Evolutionary conservation across 2,113 vertebrate genomes (phyloP), one percentile per base, ranked within the genome.

Genomic region (Cepphus grylle): DNA sequence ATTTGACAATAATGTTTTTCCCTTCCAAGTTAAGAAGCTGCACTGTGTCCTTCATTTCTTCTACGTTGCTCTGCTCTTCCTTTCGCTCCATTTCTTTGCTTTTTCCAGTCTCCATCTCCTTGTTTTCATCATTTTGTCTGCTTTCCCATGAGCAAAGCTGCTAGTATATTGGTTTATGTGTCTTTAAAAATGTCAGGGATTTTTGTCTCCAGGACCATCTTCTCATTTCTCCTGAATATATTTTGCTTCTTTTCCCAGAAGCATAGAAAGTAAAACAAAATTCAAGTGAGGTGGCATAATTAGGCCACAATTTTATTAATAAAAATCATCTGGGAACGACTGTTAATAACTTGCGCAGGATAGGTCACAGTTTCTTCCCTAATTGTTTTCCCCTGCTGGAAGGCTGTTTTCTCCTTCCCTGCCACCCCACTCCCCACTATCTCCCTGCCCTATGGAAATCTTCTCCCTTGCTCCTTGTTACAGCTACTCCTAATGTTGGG

Each of bases 271-370:
- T 88, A 79, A 94, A 90, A 62, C 43, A 94, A 93, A 90, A 95
- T 58, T 82, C 62, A 73, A 83, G 67, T 49, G 23, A 80, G 21
- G 32, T 83, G n/a, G 45, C 55, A 62, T 93, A 97, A 97, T 90
- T 96, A 96, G 96, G 96, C 47, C 95, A 88, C 38, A 88, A 88
- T 94, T 88, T 96, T 88, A 96, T 96, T 96, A 95, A 93, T 67
- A 94, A 88, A 82, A 81, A 27, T 56, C 93, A 59, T 11, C 42
- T 67, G 96, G 94, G 96, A 95, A 47, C 2, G 12, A 42, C 63
- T 56, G 52, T 73, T 96, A 96, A 94, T 97, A 95, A 70, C 62
- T 92, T 95, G 12, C 62, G 22, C 42, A 73, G 74, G 67, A 88
- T 79, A 88, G 88, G 96, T 95, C 88, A 95, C 32, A 77, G 67